These are phyloP conservation scores for Drosophila dunni DNA, from an alignment of 1,140 invertebrate genomes.

Conservation along the genomic window DNA sequence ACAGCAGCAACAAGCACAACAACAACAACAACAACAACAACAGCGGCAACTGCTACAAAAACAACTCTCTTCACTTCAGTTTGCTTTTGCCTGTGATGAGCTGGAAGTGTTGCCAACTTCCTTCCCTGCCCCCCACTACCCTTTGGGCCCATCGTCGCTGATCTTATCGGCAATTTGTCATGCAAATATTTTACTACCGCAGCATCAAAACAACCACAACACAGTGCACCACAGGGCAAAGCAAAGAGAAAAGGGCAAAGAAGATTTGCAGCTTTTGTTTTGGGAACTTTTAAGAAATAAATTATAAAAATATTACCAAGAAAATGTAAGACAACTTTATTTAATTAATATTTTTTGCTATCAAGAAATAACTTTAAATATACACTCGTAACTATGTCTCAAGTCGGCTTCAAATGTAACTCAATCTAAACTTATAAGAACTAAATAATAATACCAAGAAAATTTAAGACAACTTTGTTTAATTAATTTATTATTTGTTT, in stretches of 20 bases:
- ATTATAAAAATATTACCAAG: too few species aligned
- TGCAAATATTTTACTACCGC: slow-evolving; percentile 79
- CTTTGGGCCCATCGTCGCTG: slow-evolving; percentile 48
- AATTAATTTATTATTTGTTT: too few species aligned
- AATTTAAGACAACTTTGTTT: too few species aligned
- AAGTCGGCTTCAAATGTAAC: too few species aligned
- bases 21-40: slow-evolving; percentile 14
- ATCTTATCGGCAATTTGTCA: slow-evolving; percentile 82
- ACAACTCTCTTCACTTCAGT: slow-evolving; percentile 53
- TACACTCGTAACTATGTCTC: too few species aligned
- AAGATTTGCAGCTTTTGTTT: background rate
- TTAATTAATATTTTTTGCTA: too few species aligned
- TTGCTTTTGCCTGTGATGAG: slow-evolving; percentile 42
- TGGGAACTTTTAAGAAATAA: too few species aligned
- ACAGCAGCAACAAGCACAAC: slow-evolving; percentile 31
- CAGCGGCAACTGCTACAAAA: slow-evolving; percentile 13
- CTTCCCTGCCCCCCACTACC: slow-evolving; percentile 41
- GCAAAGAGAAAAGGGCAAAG: background rate
- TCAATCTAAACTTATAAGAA: too few species aligned
- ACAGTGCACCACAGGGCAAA: background rate
- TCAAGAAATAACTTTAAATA: too few species aligned
- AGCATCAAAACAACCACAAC: slow-evolving; percentile 22
- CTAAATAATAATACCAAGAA: too few species aligned
- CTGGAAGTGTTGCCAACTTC: slow-evolving; percentile 56
- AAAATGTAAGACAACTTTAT: too few species aligned